A percentile compares a stretch with the other conserved stretches of the same genome.
Evolutionary conservation across 2,113 vertebrate genomes (phyloP).

Genomic region (Charina bottae): DNA sequence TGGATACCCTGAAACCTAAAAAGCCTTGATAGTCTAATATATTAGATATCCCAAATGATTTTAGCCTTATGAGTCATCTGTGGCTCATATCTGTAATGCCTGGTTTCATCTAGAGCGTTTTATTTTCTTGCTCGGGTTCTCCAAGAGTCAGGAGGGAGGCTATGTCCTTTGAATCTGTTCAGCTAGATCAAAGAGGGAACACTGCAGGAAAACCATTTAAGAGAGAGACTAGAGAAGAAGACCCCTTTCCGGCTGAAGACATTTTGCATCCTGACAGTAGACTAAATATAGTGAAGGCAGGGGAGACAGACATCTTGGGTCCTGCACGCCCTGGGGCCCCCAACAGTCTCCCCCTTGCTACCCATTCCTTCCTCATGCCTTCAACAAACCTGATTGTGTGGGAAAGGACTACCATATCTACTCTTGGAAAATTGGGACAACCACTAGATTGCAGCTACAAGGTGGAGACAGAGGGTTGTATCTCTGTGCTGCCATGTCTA

Average conservation of each 20-base stretch:
- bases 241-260: background rate
- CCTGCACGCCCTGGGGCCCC: background rate
- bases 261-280: background rate
- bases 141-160: background rate
- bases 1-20: background rate
- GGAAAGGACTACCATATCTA: background rate
- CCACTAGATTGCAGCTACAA: background rate
- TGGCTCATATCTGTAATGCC: background rate
- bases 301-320: background rate
- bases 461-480: background rate
- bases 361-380: background rate
- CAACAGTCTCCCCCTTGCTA: background rate
- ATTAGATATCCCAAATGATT: slow-evolving; percentile 12
- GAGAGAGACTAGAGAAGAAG: background rate
- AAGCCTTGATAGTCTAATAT: slow-evolving; percentile 6
- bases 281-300: background rate
- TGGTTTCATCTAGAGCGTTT: background rate
- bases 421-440: background rate
- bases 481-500: background rate
- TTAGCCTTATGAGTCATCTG: background rate
- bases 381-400: background rate
- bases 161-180: background rate
- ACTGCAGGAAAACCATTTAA: background rate
- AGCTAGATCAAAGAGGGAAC: background rate
- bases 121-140: background rate